phyloP scores from a whole-genome alignment of 2,888 invertebrate species.

The Thecophora atra region DNA sequence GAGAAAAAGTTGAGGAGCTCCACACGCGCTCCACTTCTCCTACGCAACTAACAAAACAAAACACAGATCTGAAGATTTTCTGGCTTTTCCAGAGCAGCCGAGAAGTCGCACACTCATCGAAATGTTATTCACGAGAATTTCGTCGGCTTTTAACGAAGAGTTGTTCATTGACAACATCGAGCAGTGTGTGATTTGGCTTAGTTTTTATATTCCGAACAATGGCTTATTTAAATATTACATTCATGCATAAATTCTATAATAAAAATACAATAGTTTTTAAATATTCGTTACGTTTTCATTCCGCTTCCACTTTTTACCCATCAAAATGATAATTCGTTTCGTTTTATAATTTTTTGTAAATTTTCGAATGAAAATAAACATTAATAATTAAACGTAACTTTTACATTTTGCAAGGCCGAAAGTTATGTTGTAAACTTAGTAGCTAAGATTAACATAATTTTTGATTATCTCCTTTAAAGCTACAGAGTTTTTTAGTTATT shows the following conservation, averaged over 20 bases:
- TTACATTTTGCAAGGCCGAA: too few species aligned
- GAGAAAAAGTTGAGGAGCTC: neutral
- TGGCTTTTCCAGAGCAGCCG: too few species aligned
- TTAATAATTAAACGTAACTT: neutral
- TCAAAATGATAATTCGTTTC: neutral
- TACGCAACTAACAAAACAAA: too few species aligned
- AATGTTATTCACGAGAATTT: neutral
- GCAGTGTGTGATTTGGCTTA: neutral
- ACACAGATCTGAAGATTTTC: too few species aligned
- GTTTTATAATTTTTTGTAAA: neutral
- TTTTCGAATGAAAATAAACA: neutral
- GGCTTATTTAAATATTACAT: neutral
- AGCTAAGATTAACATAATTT: constrained; percentile 7
- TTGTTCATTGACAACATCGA: neutral
- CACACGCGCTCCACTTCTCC: too few species aligned
- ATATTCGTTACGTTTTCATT: neutral
- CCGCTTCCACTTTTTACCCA: neutral
- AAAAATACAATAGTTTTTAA: neutral
- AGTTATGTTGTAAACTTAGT: too few species aligned
- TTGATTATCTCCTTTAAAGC: constrained; percentile 20
- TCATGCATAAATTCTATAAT: neutral
- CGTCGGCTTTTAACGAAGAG: neutral
- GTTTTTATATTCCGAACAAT: neutral
- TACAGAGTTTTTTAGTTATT: constrained; percentile 18
- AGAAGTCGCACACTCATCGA: neutral